Evolutionary conservation across 2,888 invertebrate genomes (phyloP).

Genomic region (Geotrupes spiniger): DNA sequence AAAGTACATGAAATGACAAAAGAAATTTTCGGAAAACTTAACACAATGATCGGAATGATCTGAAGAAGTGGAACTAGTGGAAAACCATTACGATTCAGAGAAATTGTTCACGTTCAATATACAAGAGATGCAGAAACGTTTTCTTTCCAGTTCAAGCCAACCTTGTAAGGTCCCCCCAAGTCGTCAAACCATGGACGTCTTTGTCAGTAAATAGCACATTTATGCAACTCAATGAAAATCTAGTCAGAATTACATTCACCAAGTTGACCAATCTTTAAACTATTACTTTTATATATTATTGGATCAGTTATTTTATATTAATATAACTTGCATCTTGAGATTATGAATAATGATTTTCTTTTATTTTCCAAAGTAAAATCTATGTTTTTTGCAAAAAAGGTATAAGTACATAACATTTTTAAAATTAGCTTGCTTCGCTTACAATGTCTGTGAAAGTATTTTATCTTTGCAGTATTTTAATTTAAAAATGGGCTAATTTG

Average conservation of each 20-base stretch:
- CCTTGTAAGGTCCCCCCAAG: not conserved
- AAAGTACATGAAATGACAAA: constrained; percentile 8
- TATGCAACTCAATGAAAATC: constrained; percentile 6
- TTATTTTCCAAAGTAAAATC: too few relatives aligned
- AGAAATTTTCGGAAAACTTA: not conserved
- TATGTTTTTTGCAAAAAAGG: too few relatives aligned
- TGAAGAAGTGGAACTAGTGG: not conserved
- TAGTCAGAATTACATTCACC: not conserved
- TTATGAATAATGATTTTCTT: too few relatives aligned
- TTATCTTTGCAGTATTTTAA: too few relatives aligned
- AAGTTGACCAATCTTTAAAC: not conserved
- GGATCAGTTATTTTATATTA: not conserved
- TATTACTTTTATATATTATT: not conserved
- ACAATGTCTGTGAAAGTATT: too few relatives aligned
- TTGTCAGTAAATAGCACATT: constrained; percentile 10
- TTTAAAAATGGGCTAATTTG: too few relatives aligned
- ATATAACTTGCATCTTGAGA: not conserved
- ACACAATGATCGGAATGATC: not conserved
- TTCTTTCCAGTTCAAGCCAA: constrained; percentile 1
- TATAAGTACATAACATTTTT: too few relatives aligned
- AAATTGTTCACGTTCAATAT: constrained; percentile 6
- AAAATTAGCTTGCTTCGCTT: too few relatives aligned
- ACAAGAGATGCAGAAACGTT: constrained; percentile 1
- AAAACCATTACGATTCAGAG: not conserved
- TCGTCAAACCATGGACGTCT: not conserved